Evolutionary conservation across 2,797 vertebrate genomes (phyloP), one percentile per base, ranked within the genome.

Genomic region (Micromesistius poutassou): DNA sequence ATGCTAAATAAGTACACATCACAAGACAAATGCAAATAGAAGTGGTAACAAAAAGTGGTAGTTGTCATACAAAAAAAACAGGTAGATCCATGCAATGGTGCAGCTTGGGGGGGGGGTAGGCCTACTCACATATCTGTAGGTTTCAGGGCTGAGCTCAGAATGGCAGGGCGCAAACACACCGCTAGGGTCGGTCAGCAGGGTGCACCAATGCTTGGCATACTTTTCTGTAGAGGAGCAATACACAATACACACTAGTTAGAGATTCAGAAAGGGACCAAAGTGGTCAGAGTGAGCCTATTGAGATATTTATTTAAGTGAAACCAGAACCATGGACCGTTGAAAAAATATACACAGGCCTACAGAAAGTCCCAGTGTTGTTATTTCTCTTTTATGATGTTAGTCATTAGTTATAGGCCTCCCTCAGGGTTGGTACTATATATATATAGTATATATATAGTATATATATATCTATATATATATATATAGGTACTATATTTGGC

Each of bases 191-290:
- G 87, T 89, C 74, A 98, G 92, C 80, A 90, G 89, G 9, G 94
- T 93, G 72, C 96, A 98, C 96, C 96, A 97, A 74, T 93, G 90
- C 77, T 92, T 86, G n/a, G 96, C 96, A 0, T 93, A 97, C 42
- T 94, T 93, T 78, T 97, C 97, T 98, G 92, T 87, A 42, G 77
- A 71, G 30, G 31, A 33, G 13, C 30, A 71, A 30, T 6, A 71
- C 25, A 38, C 35, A 28, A 38, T 22, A 25, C 31, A 22, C 16
- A n/a, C 30, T 19, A 30, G 16, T 72, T 28, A 71, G 30, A 30
- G 28, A 71, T 31, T 30, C 28, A 71, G 30, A 28, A 71, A 28
- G 25, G 30, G 28, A 31, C 16, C 36, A 36, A n/a, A 10, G 72
- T 31, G 4, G 22, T 28, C 62, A 28, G 55, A 62, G 62, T 68